Percentiles rank a stretch among this genome's conserved stretches.
phyloP scores from a whole-genome alignment of 2,113 vertebrate genomes.

The Chlamydotis undulata region DNA sequence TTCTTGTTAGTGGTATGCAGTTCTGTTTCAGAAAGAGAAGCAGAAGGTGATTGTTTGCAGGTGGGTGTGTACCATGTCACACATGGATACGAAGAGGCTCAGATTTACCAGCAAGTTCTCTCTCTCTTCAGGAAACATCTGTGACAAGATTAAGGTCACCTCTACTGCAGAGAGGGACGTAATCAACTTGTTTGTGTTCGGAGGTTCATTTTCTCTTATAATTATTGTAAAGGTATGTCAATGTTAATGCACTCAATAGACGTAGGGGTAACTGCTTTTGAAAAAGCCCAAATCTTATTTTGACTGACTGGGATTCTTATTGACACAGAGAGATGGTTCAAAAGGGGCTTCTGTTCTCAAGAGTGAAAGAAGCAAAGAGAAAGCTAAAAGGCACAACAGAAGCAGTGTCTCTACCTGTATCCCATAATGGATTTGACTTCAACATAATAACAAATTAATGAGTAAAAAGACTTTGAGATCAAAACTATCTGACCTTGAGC shows the following conservation, averaged over 20 bases:
- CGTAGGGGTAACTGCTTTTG: neutral
- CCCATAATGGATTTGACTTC: slow-evolving; percentile 32
- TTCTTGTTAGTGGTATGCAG: neutral
- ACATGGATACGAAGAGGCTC: accelerated
- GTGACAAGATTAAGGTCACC: neutral
- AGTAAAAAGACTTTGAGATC: neutral
- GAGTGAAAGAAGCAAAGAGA: neutral
- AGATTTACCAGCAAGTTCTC: neutral
- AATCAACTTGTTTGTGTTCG: neutral
- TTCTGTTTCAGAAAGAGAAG: neutral
- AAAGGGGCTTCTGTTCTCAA: slow-evolving; percentile 24
- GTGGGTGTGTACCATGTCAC: neutral
- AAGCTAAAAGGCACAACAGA: slow-evolving; percentile 43
- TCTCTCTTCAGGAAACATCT: neutral
- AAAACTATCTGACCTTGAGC: neutral
- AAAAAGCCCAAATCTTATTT: neutral
- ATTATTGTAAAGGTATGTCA: neutral
- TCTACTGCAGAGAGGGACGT: neutral
- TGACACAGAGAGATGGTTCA: slow-evolving; percentile 27
- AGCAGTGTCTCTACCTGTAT: neutral
- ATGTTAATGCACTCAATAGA: neutral
- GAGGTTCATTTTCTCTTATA: neutral
- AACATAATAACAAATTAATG: neutral
- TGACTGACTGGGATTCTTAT: slow-evolving; percentile 6
- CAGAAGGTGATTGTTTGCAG: neutral